Percentiles rank a stretch among this genome's conserved stretches.
phyloP scores from a whole-genome alignment of 2,888 invertebrate genomes.

The Drosophila recens region DNA sequence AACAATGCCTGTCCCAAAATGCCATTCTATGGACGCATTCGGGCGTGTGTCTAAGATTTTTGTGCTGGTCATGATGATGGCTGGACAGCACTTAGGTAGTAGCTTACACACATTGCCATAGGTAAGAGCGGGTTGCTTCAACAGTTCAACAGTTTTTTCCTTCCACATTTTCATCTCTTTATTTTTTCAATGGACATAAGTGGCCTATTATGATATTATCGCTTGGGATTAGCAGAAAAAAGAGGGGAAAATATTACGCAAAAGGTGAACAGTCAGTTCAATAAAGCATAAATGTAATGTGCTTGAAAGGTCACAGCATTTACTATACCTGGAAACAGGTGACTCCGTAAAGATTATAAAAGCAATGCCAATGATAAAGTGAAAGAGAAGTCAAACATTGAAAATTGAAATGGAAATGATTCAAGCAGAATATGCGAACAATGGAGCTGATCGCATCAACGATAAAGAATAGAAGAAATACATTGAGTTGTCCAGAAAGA shows the following conservation, averaged over 20 bases:
- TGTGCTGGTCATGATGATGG: constrained; percentile 74
- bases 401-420: constrained; percentile 44
- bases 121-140: constrained; percentile 58
- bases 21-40: constrained; percentile 74
- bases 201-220: constrained; percentile 67
- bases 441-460: constrained; percentile 30
- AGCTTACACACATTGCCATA: constrained; percentile 28
- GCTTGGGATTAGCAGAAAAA: constrained; percentile 54
- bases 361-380: constrained; percentile 25
- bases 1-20: constrained; percentile 73
- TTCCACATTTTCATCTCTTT: constrained; percentile 12
- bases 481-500: constrained; percentile 32
- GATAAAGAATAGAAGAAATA: constrained; percentile 30
- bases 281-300: constrained; percentile 42
- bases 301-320: constrained; percentile 43
- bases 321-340: constrained; percentile 54
- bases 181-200: constrained; percentile 52
- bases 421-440: constrained; percentile 41
- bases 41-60: constrained; percentile 77
- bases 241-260: constrained; percentile 39
- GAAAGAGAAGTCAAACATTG: constrained; percentile 32
- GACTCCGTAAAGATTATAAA: constrained; percentile 34
- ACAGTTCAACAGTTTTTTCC: constrained; percentile 38
- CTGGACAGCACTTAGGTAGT: constrained; percentile 53
- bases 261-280: constrained; percentile 52